Conservation (phyloP, 2,888 invertebrate genomes). For the Hedya salicella region DNA sequence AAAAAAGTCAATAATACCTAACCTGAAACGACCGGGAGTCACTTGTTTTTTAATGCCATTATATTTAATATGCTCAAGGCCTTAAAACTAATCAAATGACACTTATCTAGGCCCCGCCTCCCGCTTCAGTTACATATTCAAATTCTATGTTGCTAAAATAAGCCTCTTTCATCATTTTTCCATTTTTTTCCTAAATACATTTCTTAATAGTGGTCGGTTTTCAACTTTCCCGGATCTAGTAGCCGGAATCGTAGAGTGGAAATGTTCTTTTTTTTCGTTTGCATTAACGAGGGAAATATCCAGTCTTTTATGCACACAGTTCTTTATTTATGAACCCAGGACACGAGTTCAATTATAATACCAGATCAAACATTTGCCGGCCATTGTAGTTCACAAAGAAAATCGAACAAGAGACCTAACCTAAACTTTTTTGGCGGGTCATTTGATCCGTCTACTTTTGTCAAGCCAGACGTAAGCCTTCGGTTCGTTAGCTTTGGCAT, state of each 20-base stretch:
- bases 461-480: neutral
- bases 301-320: slow-evolving; percentile 7
- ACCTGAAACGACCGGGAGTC: too few relatives aligned
- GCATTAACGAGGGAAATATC: slow-evolving; percentile 21
- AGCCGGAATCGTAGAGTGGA: neutral
- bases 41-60: too few relatives aligned
- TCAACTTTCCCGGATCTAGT: neutral
- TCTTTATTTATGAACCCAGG: slow-evolving; percentile 8
- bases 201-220: neutral
- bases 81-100: too few relatives aligned
- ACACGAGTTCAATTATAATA: neutral
- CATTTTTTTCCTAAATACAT: neutral
- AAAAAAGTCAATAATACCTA: too few relatives aligned
- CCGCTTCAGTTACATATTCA: too few relatives aligned
- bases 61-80: too few relatives aligned
- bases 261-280: neutral
- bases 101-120: too few relatives aligned
- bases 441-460: neutral
- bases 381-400: neutral
- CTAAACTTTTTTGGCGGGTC: neutral
- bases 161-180: slow-evolving; percentile 1
- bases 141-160: neutral
- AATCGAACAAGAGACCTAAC: neutral
- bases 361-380: neutral
- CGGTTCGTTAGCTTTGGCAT: slow-evolving; percentile 2